Conservation (phyloP, 92 coral and sea anemone species). For the Palythoa heliodiscus region DNA sequence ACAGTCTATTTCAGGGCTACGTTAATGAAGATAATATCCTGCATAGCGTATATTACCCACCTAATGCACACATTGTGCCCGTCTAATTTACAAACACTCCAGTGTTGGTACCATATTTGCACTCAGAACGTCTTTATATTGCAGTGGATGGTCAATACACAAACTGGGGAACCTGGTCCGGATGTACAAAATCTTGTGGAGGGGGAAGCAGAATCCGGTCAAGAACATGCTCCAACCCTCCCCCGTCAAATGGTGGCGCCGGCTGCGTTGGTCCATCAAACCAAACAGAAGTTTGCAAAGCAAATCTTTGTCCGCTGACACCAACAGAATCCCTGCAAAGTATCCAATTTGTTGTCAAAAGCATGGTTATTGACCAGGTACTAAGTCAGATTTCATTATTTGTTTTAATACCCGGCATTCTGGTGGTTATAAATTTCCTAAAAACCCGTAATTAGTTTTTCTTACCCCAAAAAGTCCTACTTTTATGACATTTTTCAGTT, state of each 20-base stretch:
- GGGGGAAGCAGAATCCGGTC: conserved; percentile 19
- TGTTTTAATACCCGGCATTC: not conserved
- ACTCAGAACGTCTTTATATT: not conserved
- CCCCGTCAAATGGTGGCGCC: conserved; percentile 35
- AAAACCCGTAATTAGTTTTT: too few species aligned
- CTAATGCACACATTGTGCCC: too few species aligned
- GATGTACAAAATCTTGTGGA: conserved; percentile 27
- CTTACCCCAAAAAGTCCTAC: too few species aligned
- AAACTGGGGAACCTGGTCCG: conserved; percentile 33
- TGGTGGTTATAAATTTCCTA: too few species aligned
- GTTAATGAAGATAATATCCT: too few species aligned
- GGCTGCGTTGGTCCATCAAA: conserved; percentile 22
- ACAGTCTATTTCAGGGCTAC: too few species aligned
- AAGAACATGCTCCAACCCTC: conserved; percentile 34
- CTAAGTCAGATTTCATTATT: not conserved
- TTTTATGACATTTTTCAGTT: too few species aligned
- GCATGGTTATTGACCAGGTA: conserved; percentile 40
- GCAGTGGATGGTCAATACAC: conserved; percentile 15
- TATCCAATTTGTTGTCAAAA: conserved; percentile 6
- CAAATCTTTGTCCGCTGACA: conserved; percentile 30
- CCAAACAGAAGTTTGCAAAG: conserved; percentile 16
- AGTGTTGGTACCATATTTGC: too few species aligned
- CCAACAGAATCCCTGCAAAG: conserved; percentile 20
- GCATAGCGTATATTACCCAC: too few species aligned
- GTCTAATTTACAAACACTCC: too few species aligned